Evolutionary conservation across 2,797 vertebrate species (phyloP), one percentile per base, ranked within the genome.

Genomic region (Channa striata): DNA sequence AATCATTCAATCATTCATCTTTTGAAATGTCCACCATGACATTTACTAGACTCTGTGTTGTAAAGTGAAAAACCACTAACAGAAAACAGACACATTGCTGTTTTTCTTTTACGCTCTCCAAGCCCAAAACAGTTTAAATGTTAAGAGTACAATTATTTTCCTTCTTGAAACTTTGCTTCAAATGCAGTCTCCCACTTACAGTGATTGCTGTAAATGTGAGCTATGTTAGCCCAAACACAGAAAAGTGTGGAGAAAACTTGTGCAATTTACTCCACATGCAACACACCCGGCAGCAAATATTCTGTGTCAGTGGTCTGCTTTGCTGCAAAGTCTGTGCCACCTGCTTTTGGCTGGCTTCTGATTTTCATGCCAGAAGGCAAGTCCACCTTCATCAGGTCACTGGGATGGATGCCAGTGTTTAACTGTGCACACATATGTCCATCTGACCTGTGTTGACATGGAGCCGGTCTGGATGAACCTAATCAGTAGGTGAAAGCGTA

Each of bases 331-430:
- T 16, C 14, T 19, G 14, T 8, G 23, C 0, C 9, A 68, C 64
- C 53, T 21, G 72, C 54, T 65, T 63, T 42, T 21, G 48, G 10
- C 40, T 12, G 49, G 48, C 57, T 19, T 57, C n/a, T 68, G 42
- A 68, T 46, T 72, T 76, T 63, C 1, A 17, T 49, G 68, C 69
- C 59, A 57, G 67, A 64, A 65, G 66, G 72, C 36, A 57, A 54
- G 20, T 46, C 82, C 62, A 64, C 80, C 72, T 51, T 59, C 75
- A 42, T 57, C 40, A 65, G 77, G 87, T 78, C 75, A 50, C 20
- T 72, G 85, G 86, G 86, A 77, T 63, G 37, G 76, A 73, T 61
- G 82, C 85, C 90, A 86, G 62, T 3, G 0, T 43, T 56, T 4
- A 46, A 71, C 80, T 74, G 77, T 67, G 80, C 0, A 6, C 77